Percentiles rank a stretch among this genome's conserved stretches.
These are phyloP conservation scores for Lithophane ornitopus DNA, from an alignment of 2,888 invertebrate genomes.

Conservation along the genomic window DNA sequence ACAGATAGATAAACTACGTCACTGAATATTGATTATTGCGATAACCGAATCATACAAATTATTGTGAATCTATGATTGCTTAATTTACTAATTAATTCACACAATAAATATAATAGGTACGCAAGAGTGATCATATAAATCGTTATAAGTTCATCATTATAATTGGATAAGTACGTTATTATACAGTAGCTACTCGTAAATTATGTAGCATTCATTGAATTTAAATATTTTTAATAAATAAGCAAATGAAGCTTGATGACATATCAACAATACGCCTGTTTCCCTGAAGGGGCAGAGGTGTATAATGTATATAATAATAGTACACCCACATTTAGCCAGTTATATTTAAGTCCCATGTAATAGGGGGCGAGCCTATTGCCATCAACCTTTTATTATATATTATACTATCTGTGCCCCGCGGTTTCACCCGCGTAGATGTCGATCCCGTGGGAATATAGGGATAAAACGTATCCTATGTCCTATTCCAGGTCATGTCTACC, in stretches of 20 bases:
- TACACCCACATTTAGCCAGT: not conserved
- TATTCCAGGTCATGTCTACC: too few species aligned
- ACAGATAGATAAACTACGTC: not conserved
- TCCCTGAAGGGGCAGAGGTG: not conserved
- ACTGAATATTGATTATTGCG: conserved; percentile 13
- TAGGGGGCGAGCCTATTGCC: not conserved
- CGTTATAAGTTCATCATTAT: conserved; percentile 15
- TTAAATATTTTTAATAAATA: not conserved
- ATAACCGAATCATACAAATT: conserved; percentile 28
- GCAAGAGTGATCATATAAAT: conserved; percentile 11
- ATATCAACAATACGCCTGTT: not conserved
- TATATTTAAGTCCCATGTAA: not conserved
- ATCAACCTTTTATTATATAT: too few species aligned
- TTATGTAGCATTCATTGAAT: not conserved
- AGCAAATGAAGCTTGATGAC: not conserved
- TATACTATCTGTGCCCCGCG: too few species aligned
- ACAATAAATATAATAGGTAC: conserved; percentile 12
- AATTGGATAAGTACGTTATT: conserved; percentile 7
- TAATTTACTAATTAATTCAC: conserved; percentile 29
- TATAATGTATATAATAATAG: too few species aligned
- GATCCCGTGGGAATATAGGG: too few species aligned
- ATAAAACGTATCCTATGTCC: too few species aligned
- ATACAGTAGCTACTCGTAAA: conserved; percentile 35
- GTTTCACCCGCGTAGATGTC: too few species aligned
- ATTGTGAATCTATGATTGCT: conserved; percentile 31